Percentiles rank a stretch among this genome's conserved stretches.
phyloP scores from a whole-genome alignment of 2,888 invertebrate genomes.

The Mythimna loreyi region DNA sequence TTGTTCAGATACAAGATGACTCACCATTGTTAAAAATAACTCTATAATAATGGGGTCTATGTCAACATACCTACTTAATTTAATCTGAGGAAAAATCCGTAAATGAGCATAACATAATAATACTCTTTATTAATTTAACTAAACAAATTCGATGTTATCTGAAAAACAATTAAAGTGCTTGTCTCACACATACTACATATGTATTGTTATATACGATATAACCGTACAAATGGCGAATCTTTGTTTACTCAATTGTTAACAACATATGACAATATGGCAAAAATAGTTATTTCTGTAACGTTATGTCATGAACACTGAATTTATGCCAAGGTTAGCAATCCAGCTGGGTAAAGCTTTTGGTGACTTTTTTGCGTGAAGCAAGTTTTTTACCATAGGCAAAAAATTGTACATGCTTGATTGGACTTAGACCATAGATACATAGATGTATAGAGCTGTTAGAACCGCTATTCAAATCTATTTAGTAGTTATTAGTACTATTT shows the following conservation, averaged over 20 bases:
- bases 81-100: background rate
- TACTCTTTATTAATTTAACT: constrained; percentile 9
- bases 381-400: constrained; percentile 25
- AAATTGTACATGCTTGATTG: constrained; percentile 18
- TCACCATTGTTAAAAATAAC: constrained; percentile 8
- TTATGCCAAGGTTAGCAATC: constrained; percentile 36
- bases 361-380: constrained; percentile 20
- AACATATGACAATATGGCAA: constrained; percentile 20
- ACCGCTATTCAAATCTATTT: background rate
- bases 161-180: background rate
- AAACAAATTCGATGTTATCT: constrained; percentile 5
- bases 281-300: constrained; percentile 37
- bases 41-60: constrained; percentile 3
- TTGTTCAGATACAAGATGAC: constrained; percentile 14
- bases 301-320: constrained; percentile 40
- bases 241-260: constrained; percentile 34
- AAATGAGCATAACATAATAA: background rate
- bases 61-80: constrained; percentile 5
- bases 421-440: background rate
- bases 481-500: too few species aligned
- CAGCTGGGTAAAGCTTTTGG: constrained; percentile 24
- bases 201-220: too few species aligned
- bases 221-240: background rate
- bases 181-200: too few species aligned
- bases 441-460: constrained; percentile 5